Conservation (phyloP, 2,888 invertebrate species). For the Athalia circularis region DNA sequence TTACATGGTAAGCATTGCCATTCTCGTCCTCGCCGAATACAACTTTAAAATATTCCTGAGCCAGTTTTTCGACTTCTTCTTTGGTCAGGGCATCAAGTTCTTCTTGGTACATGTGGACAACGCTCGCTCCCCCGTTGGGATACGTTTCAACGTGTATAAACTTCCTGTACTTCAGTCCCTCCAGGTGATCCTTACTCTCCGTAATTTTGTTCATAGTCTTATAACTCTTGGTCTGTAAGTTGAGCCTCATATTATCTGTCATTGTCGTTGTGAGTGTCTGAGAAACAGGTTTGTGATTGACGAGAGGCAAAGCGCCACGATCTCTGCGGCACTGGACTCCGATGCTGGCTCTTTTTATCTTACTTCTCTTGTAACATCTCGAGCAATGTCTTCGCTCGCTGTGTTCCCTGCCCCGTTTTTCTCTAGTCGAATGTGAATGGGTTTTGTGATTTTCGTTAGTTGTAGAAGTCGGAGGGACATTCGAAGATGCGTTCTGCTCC, state of each 20-base stretch:
- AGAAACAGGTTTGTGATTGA: constrained; percentile 57
- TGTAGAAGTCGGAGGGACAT: constrained; percentile 34
- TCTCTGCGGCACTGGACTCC: constrained; percentile 84
- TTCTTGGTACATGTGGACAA: constrained; percentile 93
- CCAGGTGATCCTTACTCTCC: constrained; percentile 64
- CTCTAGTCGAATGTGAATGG: constrained; percentile 64
- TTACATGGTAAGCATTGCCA: constrained; percentile 93
- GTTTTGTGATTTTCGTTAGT: constrained; percentile 54
- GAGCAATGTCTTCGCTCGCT: constrained; percentile 76
- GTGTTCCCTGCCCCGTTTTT: constrained; percentile 66
- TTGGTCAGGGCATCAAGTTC: constrained; percentile 86
- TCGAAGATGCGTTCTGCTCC: constrained; percentile 27
- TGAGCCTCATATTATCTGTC: constrained; percentile 67
- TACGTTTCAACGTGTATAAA: constrained; percentile 93
- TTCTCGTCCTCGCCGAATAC: constrained; percentile 91
- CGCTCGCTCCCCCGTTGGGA: constrained; percentile 95
- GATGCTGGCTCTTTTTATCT: constrained; percentile 82
- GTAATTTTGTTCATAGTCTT: constrained; percentile 62
- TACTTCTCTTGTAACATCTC: constrained; percentile 82
- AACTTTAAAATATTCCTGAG: constrained; percentile 90
- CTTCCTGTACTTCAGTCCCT: constrained; percentile 80
- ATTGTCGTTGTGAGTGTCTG: constrained; percentile 50
- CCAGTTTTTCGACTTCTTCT: constrained; percentile 85
- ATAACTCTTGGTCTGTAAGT: constrained; percentile 67
- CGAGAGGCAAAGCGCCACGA: constrained; percentile 67